Base-by-base conservation (phyloP, 2,797 vertebrate genomes). In the Acridotheres tristis region DNA sequence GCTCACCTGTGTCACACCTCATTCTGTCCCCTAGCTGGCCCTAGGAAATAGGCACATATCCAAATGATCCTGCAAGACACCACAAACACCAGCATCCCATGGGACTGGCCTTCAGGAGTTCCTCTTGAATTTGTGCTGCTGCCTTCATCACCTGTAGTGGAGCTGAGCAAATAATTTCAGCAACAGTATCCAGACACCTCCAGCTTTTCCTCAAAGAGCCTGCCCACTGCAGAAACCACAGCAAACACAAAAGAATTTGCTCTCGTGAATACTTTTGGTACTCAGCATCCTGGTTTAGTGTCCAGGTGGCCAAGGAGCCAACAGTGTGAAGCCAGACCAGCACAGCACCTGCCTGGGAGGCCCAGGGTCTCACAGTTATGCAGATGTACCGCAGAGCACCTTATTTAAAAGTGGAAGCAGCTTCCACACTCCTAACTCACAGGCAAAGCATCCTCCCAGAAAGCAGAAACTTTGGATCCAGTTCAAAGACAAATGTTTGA, bases 181-280 rank as follows among this genome's bases (percentile, higher is more conserved):
- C 62, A 40, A 34, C 59, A 65, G 38, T 12, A 69, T n/a, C 16
- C 18, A 61, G 16, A 19, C 42, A 29, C 38, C 16, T 65, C 45
- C 54, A 62, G 16, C n/a, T 42, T 30, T 32, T 73, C 29, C 27
- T 88, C 83, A 63, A 61, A 61, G 63, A 48, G 27, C 45, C 36
- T 63, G n/a, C 40, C 32, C 22, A 3, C 30, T 45, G 58, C 6
- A 42, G 76, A 82, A 85, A 83, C 30, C 45, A 75, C 53, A 78
- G 58, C 40, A 63, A 87, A 36, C 14, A 67, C 34, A n/a, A 13
- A 17, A 67, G 34, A 53, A 36, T 45, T 72, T 65, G 22, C 40
- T 88, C 40, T 51, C 0, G 0, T 22, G 29, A 76, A 45, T 40
- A 68, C 32, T 42, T 50, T 25, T 0, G 0, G 42, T 38, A 62